Evolutionary conservation across 2,797 vertebrate genomes (phyloP).

Genomic region (Phataginus tricuspis): DNA sequence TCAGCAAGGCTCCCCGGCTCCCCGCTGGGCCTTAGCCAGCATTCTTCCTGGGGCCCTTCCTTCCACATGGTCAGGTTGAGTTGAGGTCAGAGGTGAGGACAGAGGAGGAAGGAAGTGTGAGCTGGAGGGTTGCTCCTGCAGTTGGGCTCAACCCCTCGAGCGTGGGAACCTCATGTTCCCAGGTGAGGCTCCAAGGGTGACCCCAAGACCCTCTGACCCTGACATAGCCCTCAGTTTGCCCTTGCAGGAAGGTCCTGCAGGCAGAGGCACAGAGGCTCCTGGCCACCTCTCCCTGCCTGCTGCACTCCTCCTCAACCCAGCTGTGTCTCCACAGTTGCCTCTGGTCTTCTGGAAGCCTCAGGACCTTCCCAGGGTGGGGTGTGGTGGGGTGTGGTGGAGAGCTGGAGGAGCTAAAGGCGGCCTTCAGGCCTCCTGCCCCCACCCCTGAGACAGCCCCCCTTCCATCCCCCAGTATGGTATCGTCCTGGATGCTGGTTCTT

Average conservation of each 20-base stretch:
- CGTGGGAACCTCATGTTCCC: not conserved
- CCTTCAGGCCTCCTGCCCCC: no score
- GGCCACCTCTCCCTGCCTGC: not conserved
- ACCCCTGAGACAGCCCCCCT: not conserved
- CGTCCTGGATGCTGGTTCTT: conserved; percentile 92
- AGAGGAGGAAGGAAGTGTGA: not conserved
- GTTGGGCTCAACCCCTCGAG: not conserved
- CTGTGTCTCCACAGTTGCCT: not conserved
- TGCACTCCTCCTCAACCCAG: accelerated
- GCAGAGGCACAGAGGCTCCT: no score
- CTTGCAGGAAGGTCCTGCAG: not conserved
- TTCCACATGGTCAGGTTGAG: not conserved
- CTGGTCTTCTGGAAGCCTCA: not conserved
- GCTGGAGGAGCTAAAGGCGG: not conserved
- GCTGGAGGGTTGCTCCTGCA: not conserved
- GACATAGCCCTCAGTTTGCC: not conserved
- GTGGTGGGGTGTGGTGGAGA: not conserved
- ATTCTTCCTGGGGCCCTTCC: not conserved
- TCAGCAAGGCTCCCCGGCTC: not conserved
- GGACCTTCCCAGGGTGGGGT: not conserved
- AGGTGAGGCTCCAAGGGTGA: not conserved
- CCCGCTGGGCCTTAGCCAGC: not conserved
- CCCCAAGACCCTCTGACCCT: not conserved
- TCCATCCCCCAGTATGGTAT: conserved; percentile 88
- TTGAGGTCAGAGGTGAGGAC: not conserved